Evolutionary conservation across 2,888 invertebrate genomes (phyloP).

Genomic region (Eumerus sabulonum): DNA sequence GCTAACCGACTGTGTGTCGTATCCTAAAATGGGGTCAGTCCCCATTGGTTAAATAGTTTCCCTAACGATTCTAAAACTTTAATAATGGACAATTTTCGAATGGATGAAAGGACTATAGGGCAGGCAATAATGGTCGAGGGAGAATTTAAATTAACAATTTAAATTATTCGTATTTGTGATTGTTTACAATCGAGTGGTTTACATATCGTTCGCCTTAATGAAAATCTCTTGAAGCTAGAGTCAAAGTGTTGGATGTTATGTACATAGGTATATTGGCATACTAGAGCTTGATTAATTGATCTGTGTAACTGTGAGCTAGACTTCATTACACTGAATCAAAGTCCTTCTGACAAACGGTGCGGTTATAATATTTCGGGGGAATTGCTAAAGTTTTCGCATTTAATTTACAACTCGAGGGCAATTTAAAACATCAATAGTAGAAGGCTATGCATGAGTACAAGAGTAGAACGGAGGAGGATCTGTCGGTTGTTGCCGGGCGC

Average conservation of each 20-base stretch:
- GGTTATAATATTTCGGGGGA: constrained; percentile 31
- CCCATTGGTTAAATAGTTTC: constrained; percentile 55
- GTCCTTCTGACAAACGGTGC: constrained; percentile 22
- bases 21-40: constrained; percentile 29
- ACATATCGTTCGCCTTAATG: constrained; percentile 37
- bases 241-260: too few species aligned
- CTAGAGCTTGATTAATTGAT: constrained; percentile 49
- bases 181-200: constrained; percentile 14
- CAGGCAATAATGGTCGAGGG: background rate
- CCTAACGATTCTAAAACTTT: constrained; percentile 18
- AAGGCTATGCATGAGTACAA: too few species aligned
- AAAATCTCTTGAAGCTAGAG: constrained; percentile 17
- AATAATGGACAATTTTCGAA: constrained; percentile 28
- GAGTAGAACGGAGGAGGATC: too few species aligned
- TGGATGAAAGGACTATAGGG: background rate
- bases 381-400: constrained; percentile 57
- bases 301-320: too few species aligned
- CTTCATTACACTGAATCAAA: too few species aligned
- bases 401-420: constrained; percentile 36
- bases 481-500: too few species aligned
- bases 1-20: background rate
- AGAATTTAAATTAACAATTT: constrained; percentile 54
- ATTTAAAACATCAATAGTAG: constrained; percentile 26
- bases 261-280: constrained; percentile 1
- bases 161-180: constrained; percentile 51